Evolutionary conservation across 2,888 invertebrate species (phyloP), one percentile per base, ranked within the genome.

Genomic region (Heteromurus nitidus): DNA sequence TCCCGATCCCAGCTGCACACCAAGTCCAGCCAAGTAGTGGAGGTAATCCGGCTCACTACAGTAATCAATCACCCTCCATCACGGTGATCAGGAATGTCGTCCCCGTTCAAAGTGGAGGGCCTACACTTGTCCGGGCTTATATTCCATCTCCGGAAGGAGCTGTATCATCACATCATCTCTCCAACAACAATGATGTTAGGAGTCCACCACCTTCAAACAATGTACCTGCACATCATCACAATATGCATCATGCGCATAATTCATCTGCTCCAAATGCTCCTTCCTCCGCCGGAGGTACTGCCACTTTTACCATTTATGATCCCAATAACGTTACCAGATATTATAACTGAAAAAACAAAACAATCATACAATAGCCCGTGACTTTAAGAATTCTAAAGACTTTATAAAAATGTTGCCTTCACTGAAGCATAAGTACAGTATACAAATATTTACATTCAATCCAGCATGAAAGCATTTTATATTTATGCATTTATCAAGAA

Each of bases 251-350:
- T 24, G 50, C 24, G 13, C 62, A 44, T 30, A 22, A 50, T 11
- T 16, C 62, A 22, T 70, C 70, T 24, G 60, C 60, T 60, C 69
- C 53, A 18, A 60, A 62, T 44, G 28, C 22, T 58, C 11, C 72
- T 42, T 30, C 72, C 44, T 20, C 80, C 31, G 13, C 67, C 13
- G 58, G 60, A n/a, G 67, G 50, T 30, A 68, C 73, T 36, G 55
- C 64, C 42, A 73, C 73, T 26, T 68, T 60, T 28, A 64, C 68
- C 47, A 68, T 68, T 31, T 75, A 74, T 64, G 65, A 82, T 31
- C 73, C 77, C 2, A 77, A 72, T 30, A 69, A 70, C 20, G 82
- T 82, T 80, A 82, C 82, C 82, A 79, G 82, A 80, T 82, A 79
- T 47, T 82, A 82, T 24, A 77, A 69, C 22, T 65, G n/a, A 67